Evolutionary conservation across 2,113 vertebrate genomes (phyloP).

Genomic region (Pristiophorus japonicus): DNA sequence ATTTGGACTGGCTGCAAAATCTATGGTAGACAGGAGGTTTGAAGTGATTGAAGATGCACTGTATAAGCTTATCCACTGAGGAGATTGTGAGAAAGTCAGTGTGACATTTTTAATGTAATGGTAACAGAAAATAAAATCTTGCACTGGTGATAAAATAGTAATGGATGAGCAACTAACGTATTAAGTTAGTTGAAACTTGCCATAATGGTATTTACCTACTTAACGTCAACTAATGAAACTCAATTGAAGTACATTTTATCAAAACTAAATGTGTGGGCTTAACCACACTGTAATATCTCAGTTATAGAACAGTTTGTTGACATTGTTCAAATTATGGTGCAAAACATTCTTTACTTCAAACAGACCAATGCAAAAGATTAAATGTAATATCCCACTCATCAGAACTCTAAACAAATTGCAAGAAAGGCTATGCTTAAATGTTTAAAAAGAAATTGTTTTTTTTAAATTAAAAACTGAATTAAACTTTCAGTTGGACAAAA

Average conservation of each 20-base stretch:
- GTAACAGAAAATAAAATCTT: too few relatives aligned
- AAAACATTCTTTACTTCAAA: not conserved
- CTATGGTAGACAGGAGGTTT: not conserved
- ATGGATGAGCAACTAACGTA: not conserved
- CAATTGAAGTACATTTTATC: not conserved
- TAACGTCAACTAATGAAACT: not conserved
- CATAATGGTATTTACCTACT: not conserved
- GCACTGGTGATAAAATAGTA: too few relatives aligned
- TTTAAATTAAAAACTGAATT: not conserved
- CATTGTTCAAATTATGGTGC: not conserved
- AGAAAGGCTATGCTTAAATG: not conserved
- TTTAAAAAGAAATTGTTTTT: not conserved
- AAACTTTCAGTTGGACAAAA: not conserved
- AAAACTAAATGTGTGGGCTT: not conserved
- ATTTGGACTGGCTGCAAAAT: not conserved
- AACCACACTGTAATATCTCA: not conserved
- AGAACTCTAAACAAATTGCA: not conserved
- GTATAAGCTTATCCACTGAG: too few relatives aligned
- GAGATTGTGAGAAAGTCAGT: too few relatives aligned
- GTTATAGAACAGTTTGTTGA: not conserved
- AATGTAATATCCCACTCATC: not conserved
- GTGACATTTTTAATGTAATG: too few relatives aligned
- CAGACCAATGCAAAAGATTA: not conserved
- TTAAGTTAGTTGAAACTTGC: not conserved
- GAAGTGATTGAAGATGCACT: too few relatives aligned